phyloP scores from a whole-genome alignment of 2,888 invertebrate species.

The Prionchulus punctatus region DNA sequence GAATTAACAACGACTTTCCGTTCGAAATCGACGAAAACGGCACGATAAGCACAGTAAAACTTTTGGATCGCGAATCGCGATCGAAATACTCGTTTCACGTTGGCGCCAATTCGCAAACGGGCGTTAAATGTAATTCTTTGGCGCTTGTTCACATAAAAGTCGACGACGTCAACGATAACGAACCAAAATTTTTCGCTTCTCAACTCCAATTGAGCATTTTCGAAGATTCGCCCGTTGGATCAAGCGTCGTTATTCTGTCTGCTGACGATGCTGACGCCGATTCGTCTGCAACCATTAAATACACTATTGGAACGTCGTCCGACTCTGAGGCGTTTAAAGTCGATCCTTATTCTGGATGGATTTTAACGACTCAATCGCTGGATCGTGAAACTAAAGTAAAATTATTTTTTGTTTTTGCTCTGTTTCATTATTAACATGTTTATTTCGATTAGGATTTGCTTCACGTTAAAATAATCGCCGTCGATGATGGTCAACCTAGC shows the following conservation, averaged over 20 bases:
- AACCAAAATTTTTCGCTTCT: slow-evolving; percentile 50
- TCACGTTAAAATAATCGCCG: no score
- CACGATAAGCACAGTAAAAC: neutral
- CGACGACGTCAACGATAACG: slow-evolving; percentile 74
- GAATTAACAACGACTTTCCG: neutral
- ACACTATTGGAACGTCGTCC: neutral
- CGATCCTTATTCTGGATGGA: slow-evolving; percentile 72
- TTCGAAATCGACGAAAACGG: neutral
- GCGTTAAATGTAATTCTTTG: slow-evolving; percentile 15
- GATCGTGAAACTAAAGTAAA: slow-evolving; percentile 59
- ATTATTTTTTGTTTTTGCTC: no score
- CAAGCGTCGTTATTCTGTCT: slow-evolving; percentile 21
- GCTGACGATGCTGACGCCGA: slow-evolving; percentile 23
- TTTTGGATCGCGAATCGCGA: slow-evolving; percentile 4
- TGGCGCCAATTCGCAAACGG: neutral
- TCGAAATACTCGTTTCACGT: neutral
- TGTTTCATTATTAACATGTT: no score
- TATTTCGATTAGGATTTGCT: no score
- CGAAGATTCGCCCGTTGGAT: slow-evolving; percentile 24
- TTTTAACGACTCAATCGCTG: slow-evolving; percentile 53
- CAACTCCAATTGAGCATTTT: slow-evolving; percentile 17
- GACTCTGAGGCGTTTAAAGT: slow-evolving; percentile 48
- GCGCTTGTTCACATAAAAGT: slow-evolving; percentile 52
- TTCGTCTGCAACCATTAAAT: slow-evolving; percentile 10
- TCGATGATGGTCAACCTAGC: slow-evolving; percentile 37